Evolutionary conservation across 2,113 vertebrate genomes (phyloP).

Genomic region (Elachura formosa): DNA sequence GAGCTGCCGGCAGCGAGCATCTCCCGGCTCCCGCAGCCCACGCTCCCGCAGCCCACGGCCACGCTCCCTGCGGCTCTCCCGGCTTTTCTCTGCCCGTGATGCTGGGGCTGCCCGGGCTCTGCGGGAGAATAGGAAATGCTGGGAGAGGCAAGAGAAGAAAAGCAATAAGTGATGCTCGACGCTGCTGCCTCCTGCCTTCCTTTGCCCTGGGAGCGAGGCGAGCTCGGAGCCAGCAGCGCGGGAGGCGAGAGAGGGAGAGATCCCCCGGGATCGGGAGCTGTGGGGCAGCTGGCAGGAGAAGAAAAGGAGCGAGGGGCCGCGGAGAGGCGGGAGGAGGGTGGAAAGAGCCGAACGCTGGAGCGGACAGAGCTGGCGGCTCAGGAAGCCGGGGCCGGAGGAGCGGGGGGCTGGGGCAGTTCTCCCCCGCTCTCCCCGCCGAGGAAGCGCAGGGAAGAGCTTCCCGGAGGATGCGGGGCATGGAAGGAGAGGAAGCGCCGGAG

Average conservation of each 20-base stretch:
- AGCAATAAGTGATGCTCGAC: background rate
- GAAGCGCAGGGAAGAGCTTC: slow-evolving; percentile 60
- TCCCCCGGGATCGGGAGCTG: background rate
- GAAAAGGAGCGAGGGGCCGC: background rate
- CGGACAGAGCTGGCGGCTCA: background rate
- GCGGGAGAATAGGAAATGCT: background rate
- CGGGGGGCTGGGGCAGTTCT: background rate
- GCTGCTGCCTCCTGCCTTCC: background rate
- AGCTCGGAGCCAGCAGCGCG: background rate
- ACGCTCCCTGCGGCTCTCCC: background rate
- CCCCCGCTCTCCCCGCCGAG: background rate
- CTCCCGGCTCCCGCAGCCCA: background rate
- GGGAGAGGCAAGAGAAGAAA: background rate
- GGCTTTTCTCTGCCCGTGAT: background rate
- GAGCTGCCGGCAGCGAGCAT: background rate
- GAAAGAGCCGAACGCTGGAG: background rate
- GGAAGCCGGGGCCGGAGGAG: slow-evolving; percentile 34
- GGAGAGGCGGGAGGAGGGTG: background rate
- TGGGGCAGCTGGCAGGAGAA: background rate
- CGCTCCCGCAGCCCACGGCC: background rate
- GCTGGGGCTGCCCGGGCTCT: background rate
- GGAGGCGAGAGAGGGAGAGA: background rate
- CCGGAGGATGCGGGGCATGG: slow-evolving; percentile 49
- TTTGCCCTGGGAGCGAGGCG: background rate
- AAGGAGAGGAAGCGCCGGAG: slow-evolving; percentile 57